Evolutionary conservation across 2,113 vertebrate genomes (phyloP).

Genomic region (Chaetops frenatus): DNA sequence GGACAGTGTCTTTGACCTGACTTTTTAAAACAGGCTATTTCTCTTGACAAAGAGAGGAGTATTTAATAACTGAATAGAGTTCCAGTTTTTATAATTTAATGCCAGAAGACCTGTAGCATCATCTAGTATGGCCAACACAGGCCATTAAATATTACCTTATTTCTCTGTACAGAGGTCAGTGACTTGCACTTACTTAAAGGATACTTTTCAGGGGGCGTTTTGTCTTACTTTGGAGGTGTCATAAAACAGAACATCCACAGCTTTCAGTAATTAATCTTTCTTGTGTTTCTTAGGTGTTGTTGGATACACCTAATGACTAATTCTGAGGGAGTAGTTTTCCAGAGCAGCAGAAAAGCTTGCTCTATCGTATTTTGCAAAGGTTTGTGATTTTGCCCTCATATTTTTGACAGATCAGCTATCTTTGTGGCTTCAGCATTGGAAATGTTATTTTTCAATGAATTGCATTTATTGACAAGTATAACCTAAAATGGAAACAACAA

Average conservation of each 20-base stretch:
- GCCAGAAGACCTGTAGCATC: background rate
- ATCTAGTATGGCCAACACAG: background rate
- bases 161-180: background rate
- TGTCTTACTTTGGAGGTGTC: background rate
- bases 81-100: background rate
- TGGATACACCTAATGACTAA: background rate
- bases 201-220: background rate
- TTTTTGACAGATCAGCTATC: background rate
- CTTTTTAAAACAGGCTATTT: background rate
- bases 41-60: background rate
- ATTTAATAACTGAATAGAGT: background rate
- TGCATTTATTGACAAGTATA: background rate
- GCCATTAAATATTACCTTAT: background rate
- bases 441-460: background rate
- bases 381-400: background rate
- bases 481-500: background rate
- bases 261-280: background rate
- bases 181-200: background rate
- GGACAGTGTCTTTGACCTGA: background rate
- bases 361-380: background rate
- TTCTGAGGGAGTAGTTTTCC: background rate
- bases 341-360: background rate
- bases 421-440: background rate
- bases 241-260: background rate
- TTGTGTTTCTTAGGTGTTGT: background rate